Evolutionary conservation across 2,888 invertebrate genomes (phyloP).

Genomic region (Exocentrus adspersus): DNA sequence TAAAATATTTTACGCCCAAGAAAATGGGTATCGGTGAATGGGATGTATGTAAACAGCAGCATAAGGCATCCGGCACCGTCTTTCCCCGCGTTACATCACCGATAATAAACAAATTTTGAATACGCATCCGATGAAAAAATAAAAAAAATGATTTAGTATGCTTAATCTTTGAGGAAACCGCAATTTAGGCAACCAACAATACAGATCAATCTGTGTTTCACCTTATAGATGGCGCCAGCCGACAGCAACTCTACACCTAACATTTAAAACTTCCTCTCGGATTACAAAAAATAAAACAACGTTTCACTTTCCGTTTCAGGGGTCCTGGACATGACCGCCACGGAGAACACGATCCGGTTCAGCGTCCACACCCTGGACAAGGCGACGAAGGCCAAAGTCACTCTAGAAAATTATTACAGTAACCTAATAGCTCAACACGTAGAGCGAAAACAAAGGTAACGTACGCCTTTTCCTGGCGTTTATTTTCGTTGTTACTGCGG

Average conservation of each 20-base stretch:
- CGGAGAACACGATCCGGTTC: slow-evolving; percentile 88
- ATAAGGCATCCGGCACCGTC: no score
- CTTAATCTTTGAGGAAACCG: no score
- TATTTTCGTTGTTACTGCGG: no score
- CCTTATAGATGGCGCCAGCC: no score
- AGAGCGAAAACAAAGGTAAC: slow-evolving; percentile 92
- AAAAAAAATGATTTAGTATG: no score
- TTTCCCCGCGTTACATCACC: no score
- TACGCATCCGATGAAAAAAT: no score
- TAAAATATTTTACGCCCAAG: slow-evolving; percentile 7
- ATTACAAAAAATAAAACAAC: slow-evolving; percentile 16
- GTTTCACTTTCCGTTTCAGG: slow-evolving; percentile 65
- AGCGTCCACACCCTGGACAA: slow-evolving; percentile 98
- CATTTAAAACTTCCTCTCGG: no score
- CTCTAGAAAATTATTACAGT: slow-evolving; percentile 98
- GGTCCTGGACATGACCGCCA: slow-evolving; percentile 86
- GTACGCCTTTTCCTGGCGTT: no score
- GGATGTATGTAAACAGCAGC: slow-evolving; percentile 7
- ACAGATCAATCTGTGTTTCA: no score
- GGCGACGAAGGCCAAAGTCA: slow-evolving; percentile 98
- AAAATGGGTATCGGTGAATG: not conserved
- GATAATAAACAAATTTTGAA: not conserved
- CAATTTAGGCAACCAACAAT: no score
- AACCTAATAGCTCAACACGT: slow-evolving; percentile 97
- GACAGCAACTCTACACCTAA: no score